Percentiles rank a stretch among this genome's conserved stretches.
Evolutionary conservation across 1,140 invertebrate species (phyloP).

Genomic region (Atta cephalotes): DNA sequence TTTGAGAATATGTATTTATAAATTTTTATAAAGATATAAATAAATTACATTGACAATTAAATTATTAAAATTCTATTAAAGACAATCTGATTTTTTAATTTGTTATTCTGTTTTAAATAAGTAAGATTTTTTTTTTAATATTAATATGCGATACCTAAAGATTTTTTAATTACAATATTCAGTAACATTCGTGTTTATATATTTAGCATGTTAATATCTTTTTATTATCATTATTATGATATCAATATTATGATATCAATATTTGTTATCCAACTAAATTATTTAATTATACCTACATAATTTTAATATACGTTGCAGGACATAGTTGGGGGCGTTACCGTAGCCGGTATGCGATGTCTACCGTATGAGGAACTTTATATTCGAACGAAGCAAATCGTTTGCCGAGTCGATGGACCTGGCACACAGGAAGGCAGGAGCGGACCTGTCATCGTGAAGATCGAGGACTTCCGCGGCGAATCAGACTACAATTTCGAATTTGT

Average conservation of each 20-base stretch:
- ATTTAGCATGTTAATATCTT: not conserved
- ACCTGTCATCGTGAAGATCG: conserved; percentile 95
- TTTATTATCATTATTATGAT: not conserved
- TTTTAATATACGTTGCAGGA: conserved; percentile 86
- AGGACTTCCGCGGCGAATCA: conserved; percentile 95
- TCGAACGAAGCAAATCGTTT: conserved; percentile 96
- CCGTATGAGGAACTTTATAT: conserved; percentile 95
- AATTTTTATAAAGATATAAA: not conserved
- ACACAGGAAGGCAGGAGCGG: conserved; percentile 91
- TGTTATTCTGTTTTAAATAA: not conserved
- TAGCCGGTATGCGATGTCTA: conserved; percentile 95
- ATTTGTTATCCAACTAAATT: not conserved
- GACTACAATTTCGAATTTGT: conserved; percentile 94
- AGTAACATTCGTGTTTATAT: not conserved
- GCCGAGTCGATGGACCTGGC: conserved; percentile 95
- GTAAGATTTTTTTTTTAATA: not conserved
- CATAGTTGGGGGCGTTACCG: conserved; percentile 95
- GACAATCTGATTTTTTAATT: not conserved
- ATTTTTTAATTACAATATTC: conserved; percentile 5
- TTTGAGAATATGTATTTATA: not conserved
- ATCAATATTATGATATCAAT: not conserved
- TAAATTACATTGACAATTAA: not conserved
- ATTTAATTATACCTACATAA: not conserved
- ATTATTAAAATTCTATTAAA: not conserved
- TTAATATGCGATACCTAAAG: not conserved